phyloP scores from a whole-genome alignment of 1,140 invertebrate genomes.

The Pomacea maculata region DNA sequence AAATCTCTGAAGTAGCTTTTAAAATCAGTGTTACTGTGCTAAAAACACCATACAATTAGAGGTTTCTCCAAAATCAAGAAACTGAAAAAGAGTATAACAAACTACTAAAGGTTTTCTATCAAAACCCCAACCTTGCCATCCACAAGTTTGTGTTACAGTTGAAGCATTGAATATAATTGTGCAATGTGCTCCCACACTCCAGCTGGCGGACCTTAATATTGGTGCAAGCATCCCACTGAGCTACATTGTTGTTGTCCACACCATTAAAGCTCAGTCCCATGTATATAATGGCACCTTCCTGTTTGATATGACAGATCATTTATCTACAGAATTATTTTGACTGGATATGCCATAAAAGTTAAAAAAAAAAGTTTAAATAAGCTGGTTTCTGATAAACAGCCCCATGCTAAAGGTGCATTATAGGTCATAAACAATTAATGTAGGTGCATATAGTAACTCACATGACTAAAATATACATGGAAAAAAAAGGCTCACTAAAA shows the following conservation, averaged over 20 bases:
- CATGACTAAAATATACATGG: too few species aligned
- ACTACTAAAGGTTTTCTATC: background rate
- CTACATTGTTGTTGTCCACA: conserved; percentile 69
- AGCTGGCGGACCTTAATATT: conserved; percentile 83
- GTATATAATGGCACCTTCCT: conserved; percentile 66
- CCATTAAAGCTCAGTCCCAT: conserved; percentile 85
- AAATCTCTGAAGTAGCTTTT: background rate
- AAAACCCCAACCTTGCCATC: conserved; percentile 77
- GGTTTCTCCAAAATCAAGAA: background rate
- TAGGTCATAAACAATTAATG: too few species aligned
- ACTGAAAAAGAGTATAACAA: background rate
- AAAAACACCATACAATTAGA: background rate
- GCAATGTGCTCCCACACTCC: conserved; percentile 82
- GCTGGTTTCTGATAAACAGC: too few species aligned
- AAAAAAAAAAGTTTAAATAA: too few species aligned
- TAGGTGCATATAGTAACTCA: too few species aligned
- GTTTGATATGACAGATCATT: conserved; percentile 30
- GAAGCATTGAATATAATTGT: conserved; percentile 86
- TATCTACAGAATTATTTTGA: too few species aligned
- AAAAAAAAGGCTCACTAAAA: too few species aligned
- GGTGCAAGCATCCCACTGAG: conserved; percentile 82
- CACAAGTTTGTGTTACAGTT: conserved; percentile 95
- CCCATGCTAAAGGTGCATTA: too few species aligned
- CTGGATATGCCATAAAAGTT: too few species aligned
- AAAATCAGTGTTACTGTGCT: background rate